Evolutionary conservation across 2,797 vertebrate genomes (phyloP), one percentile per base, ranked within the genome.

Genomic region (Sciurus vulgaris): DNA sequence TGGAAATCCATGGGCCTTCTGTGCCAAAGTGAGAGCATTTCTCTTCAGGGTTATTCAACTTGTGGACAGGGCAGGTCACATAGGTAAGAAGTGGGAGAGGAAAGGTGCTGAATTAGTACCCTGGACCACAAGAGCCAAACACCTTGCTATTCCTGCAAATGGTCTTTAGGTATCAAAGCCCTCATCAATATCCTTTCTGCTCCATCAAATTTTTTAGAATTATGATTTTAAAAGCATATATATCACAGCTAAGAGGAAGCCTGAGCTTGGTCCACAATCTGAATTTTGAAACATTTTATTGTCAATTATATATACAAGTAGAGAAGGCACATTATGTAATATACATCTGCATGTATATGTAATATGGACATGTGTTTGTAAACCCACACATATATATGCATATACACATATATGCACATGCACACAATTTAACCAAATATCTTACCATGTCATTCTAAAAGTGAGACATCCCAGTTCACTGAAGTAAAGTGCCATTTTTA

Each of bases 281-380:
- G 44, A 93, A 18, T 49, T 83, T n/a, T 73, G 38, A 77, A 89
- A 82, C 24, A 61, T 73, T 93, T 74, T 72, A 59, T 38, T 78
- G 38, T 91, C 51, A 69, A 73, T 87, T 54, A 69, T 33, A 73
- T 28, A 83, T 28, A 44, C 14, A 73, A 15, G 54, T 67, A 73
- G 72, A 87, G 69, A 94, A 81, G 44, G 30, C 10, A 63, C n/a
- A 61, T 54, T 63, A 13, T 54, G 17, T 38, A 63, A 47, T 35
- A 9, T 22, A 47, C 47, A 33, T 47, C n/a, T 73, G 20, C 22
- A 49, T n/a, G 24, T 14, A 51, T 8, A 35, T 65, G 17, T 76
- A 44, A 77, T 20, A 26, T 41, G 74, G 41, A 49, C 33, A 51
- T 12, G 35, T 44, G 35, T 44, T 44, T 20, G 30, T 28, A 67